A percentile compares a stretch with the other conserved stretches of the same genome.
Conservation (phyloP, 2,113 vertebrate genomes). For the Myotis yumanensis region DNA sequence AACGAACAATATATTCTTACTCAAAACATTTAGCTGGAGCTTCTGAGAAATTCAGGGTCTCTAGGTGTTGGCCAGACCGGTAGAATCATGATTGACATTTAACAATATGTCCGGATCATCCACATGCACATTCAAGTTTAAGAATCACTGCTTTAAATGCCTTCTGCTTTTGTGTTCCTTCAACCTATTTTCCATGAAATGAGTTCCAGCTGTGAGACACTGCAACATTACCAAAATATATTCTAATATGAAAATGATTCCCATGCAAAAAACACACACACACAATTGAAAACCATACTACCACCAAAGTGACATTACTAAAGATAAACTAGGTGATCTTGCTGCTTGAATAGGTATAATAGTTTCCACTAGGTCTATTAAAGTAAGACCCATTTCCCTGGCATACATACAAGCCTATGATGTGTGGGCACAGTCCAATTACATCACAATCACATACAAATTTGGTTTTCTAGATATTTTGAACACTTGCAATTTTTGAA, state of each 20-base stretch:
- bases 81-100: neutral
- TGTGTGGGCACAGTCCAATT: fast-evolving
- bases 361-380: neutral
- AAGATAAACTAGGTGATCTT: neutral
- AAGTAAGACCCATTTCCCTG: neutral
- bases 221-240: neutral
- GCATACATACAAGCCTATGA: neutral
- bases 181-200: neutral
- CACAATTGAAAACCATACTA: neutral
- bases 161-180: neutral
- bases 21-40: neutral
- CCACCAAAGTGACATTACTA: neutral
- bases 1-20: neutral
- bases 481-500: neutral
- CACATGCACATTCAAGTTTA: neutral
- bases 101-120: neutral
- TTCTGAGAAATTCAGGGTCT: neutral
- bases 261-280: neutral
- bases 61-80: neutral
- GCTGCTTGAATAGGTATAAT: neutral
- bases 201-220: neutral
- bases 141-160: neutral
- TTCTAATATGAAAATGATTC: neutral
- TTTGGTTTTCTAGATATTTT: neutral
- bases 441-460: neutral